These are phyloP conservation scores for Falco concolor DNA, from an alignment of 2,797 vertebrate species.

Conservation along the genomic window DNA sequence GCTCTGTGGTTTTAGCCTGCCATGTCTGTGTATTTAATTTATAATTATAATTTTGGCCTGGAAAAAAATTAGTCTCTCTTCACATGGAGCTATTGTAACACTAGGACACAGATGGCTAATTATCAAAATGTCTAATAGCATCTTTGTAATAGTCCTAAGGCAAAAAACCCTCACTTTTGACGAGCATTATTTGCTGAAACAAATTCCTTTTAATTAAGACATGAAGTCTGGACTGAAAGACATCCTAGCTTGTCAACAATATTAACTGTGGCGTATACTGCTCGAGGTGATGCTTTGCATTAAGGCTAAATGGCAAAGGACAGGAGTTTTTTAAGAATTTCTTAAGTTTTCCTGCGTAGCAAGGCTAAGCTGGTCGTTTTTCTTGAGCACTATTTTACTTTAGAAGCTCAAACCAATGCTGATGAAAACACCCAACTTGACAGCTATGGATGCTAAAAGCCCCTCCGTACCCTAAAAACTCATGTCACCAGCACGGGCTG, in stretches of 20 bases:
- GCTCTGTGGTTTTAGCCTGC: not conserved
- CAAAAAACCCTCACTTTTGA: slow-evolving; percentile 16
- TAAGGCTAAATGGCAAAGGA: not conserved
- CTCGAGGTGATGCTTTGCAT: not conserved
- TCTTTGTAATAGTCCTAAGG: slow-evolving; percentile 32
- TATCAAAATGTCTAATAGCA: slow-evolving; percentile 29
- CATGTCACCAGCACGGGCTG: not conserved
- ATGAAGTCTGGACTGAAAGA: slow-evolving; percentile 12
- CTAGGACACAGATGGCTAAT: slow-evolving; percentile 56
- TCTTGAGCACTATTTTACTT: not conserved
- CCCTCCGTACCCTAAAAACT: not conserved
- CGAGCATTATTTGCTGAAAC: slow-evolving; percentile 49
- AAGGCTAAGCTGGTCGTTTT: not conserved
- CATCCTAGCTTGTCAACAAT: slow-evolving; percentile 14
- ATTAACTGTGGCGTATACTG: not conserved
- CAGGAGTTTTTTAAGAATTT: not conserved
- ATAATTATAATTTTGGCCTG: not conserved
- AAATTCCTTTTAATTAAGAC: slow-evolving; percentile 61
- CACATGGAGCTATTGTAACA: not conserved
- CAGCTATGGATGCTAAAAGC: not conserved
- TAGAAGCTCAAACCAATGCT: not conserved
- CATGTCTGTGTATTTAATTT: not conserved
- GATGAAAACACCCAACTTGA: not conserved
- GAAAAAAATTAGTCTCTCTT: not conserved
- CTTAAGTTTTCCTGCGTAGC: not conserved